Conservation (phyloP, 2,797 vertebrate species). For the Odontamblyopus lacepedii region DNA sequence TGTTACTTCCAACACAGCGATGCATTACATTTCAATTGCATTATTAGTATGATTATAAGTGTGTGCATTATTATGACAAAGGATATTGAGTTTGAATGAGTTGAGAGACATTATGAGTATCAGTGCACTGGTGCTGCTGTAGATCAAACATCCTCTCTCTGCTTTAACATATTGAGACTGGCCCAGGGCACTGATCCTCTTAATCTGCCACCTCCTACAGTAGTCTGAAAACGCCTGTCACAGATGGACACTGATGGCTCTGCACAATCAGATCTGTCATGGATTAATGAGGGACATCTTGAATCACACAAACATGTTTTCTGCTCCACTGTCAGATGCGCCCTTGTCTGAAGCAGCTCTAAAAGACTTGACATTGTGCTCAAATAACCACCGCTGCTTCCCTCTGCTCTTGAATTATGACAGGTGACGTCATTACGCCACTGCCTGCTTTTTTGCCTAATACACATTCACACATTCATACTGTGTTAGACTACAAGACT, state of each 20-base stretch:
- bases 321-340: conserved; percentile 13
- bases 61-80: neutral
- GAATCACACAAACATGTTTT: conserved; percentile 32
- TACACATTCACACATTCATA: neutral
- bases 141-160: neutral
- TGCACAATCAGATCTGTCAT: conserved; percentile 66
- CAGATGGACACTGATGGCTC: conserved; percentile 52
- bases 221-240: conserved; percentile 22
- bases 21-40: too few relatives aligned
- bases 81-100: neutral
- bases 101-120: neutral
- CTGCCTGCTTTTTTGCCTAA: neutral
- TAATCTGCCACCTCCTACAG: conserved; percentile 31
- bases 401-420: neutral
- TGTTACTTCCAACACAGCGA: too few relatives aligned
- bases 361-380: conserved; percentile 6
- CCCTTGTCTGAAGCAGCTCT: conserved; percentile 29
- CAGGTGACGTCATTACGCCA: conserved; percentile 1
- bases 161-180: conserved; percentile 5
- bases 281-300: conserved; percentile 61
- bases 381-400: conserved; percentile 6
- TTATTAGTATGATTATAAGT: too few relatives aligned
- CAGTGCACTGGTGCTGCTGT: neutral
- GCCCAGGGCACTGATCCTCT: conserved; percentile 5
- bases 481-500: neutral